Conservation (phyloP, 1,140 invertebrate species). For the Sesamia nonagrioides region DNA sequence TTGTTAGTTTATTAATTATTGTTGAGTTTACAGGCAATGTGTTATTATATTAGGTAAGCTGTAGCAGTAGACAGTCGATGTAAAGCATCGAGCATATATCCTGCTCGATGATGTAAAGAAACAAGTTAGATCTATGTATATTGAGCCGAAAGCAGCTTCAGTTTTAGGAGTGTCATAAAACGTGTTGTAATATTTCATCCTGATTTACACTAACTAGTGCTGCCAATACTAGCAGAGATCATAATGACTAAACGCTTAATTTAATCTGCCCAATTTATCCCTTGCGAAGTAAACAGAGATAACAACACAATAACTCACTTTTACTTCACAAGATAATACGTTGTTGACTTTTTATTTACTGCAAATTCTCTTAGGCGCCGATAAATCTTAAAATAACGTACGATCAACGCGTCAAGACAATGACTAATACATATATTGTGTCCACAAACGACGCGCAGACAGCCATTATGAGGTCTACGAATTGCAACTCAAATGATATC, state of each 20-base stretch:
- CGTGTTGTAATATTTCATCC: slow-evolving; percentile 3
- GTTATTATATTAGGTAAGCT: no score
- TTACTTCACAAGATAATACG: slow-evolving; percentile 27
- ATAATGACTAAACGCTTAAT: slow-evolving; percentile 18
- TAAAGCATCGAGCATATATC: no score
- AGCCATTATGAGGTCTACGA: slow-evolving; percentile 12
- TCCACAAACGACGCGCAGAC: slow-evolving; percentile 8
- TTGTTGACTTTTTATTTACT: slow-evolving; percentile 46
- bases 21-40: no score
- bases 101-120: no score
- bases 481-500: slow-evolving; percentile 36
- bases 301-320: slow-evolving; percentile 28
- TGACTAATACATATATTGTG: slow-evolving; percentile 36
- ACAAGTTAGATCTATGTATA: no score
- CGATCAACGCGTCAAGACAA: slow-evolving; percentile 18
- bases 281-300: slow-evolving; percentile 35
- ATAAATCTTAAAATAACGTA: slow-evolving; percentile 38
- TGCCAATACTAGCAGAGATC: not conserved
- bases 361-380: slow-evolving; percentile 23
- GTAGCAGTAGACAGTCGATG: no score
- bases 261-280: slow-evolving; percentile 12
- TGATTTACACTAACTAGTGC: not conserved
- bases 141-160: not conserved
- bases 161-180: not conserved
- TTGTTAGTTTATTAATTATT: no score